Evolutionary conservation across 2,797 vertebrate genomes (phyloP), one percentile per base, ranked within the genome.

Genomic region (Chelidonichthys spinosus): DNA sequence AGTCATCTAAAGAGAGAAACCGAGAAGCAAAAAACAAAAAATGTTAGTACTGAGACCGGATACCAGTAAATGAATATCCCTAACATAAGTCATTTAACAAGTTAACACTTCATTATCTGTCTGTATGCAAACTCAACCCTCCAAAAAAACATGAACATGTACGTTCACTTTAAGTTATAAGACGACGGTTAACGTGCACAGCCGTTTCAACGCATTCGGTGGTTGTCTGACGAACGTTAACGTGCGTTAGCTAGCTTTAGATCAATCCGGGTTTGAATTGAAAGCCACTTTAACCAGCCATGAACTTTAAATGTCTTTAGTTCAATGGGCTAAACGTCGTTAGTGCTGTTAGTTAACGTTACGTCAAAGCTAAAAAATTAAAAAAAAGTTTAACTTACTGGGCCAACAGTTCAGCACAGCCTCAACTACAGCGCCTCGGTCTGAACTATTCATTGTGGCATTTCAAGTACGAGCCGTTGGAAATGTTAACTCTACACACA

Each of bases 401-500:
- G 50, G 59, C 78, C 54, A 70, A 62, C 58, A 70, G 74, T 75
- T 74, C 64, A 65, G 54, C 43, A 62, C 49, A 58, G 47, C 53
- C 47, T 9, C n/a, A 7, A 18, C 15, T 46, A 25, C 33, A 62
- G 10, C 70, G 44, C 58, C 67, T 74, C 73, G 46, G 49, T 55
- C 67, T 40, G 55, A 78, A 84, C 87, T 55, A 77, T 82, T 92
- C 90, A 91, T 89, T 90, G 90, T 89, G 66, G 77, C 75, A 61
- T 85, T 83, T 83, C 37, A 78, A 89, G 35, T 56, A 42, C 64
- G 74, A 84, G 53, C 62, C 52, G 64, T 47, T 66, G 67, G 7
- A 84, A 85, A 76, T 1, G 46, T 66, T 18, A 33, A 61, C 43
- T 68, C 42, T 0, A 3, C 46, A 32, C 60, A 42, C 66, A 50